Evolutionary conservation across 30 jellyfish, hydroid and myxozoan genomes (phyloP).

Genomic region (Euphysa ruthae): DNA sequence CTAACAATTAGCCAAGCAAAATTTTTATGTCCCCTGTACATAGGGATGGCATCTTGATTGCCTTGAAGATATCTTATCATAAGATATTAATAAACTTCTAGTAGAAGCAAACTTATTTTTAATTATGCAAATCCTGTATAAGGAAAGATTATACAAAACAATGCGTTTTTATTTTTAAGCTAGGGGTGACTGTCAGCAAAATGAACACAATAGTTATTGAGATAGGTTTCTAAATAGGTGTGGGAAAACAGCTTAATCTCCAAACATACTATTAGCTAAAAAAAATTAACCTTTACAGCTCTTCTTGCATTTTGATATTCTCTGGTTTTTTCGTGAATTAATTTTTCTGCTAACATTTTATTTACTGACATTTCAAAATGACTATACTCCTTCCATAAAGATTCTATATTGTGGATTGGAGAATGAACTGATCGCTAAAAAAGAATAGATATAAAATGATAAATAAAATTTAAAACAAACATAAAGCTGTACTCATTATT

Average conservation of each 20-base stretch:
- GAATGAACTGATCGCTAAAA: constrained; percentile 80
- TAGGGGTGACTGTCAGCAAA: too few relatives aligned
- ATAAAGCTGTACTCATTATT: neutral
- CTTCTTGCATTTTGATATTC: constrained; percentile 86
- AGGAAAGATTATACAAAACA: too few relatives aligned
- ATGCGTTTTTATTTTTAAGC: too few relatives aligned
- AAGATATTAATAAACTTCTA: too few relatives aligned
- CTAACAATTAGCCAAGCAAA: too few relatives aligned
- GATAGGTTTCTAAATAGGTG: neutral
- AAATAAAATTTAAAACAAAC: neutral
- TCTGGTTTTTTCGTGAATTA: constrained; percentile 82
- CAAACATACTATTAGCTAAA: too few relatives aligned
- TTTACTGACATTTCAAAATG: constrained; percentile 88
- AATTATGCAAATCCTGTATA: too few relatives aligned
- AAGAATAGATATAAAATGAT: neutral
- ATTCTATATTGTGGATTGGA: constrained; percentile 86
- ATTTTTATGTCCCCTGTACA: too few relatives aligned
- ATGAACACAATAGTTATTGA: too few relatives aligned
- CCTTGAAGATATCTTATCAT: too few relatives aligned
- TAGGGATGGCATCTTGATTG: too few relatives aligned
- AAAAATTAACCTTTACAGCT: constrained; percentile 61
- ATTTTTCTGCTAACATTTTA: constrained; percentile 77
- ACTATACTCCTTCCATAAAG: constrained; percentile 89
- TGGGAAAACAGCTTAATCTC: neutral
- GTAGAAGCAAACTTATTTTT: too few relatives aligned